Percentiles rank a stretch among this genome's conserved stretches.
Conservation (phyloP, 23 tunicate species). For the Halocynthia roretzi region DNA sequence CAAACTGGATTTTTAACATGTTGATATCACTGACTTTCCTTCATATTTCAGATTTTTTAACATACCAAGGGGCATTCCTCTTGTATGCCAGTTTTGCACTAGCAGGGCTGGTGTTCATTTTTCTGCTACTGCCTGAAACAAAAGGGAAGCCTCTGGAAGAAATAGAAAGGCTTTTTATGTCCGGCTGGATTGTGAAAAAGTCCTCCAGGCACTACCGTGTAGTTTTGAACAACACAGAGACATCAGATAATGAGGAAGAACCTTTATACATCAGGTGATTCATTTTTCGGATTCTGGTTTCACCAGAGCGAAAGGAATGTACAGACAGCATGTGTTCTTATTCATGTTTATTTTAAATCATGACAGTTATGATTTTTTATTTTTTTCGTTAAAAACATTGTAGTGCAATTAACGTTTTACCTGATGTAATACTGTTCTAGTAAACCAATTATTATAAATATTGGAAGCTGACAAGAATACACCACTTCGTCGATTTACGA, state of each 20-base stretch:
- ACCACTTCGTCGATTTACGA: no score
- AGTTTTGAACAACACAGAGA: slow-evolving; percentile 17
- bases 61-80: slow-evolving; percentile 80
- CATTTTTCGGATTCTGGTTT: background rate
- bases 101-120: slow-evolving; percentile 58
- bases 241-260: slow-evolving; percentile 19
- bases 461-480: no score
- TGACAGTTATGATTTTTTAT: no score
- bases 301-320: background rate
- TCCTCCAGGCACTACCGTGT: slow-evolving; percentile 30
- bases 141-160: slow-evolving; percentile 92
- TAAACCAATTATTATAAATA: no score
- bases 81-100: slow-evolving; percentile 67
- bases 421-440: no score
- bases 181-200: slow-evolving; percentile 60
- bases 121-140: slow-evolving; percentile 84
- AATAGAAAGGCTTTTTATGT: slow-evolving; percentile 38
- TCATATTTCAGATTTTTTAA: slow-evolving; percentile 49
- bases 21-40: slow-evolving; percentile 83
- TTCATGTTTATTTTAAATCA: no score
- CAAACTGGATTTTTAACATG: slow-evolving; percentile 88
- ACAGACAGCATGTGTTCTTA: no score
- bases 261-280: slow-evolving; percentile 11
- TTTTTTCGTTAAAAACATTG: no score
- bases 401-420: no score